Base-by-base conservation (phyloP, 2,888 invertebrate genomes). In the Seira musarum region DNA sequence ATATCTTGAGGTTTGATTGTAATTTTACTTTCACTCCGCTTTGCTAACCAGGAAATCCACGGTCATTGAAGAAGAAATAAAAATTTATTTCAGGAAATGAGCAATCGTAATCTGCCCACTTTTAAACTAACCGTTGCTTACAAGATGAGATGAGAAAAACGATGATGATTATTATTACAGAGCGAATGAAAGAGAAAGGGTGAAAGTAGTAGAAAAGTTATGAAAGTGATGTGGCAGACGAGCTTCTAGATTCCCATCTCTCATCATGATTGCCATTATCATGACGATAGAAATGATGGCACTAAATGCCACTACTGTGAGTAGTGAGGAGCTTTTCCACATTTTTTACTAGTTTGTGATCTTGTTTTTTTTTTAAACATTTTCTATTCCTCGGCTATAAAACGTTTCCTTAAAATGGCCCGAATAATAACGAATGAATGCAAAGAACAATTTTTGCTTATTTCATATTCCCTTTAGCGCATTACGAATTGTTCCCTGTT, bases 401-500 rank as follows among this genome's bases (percentile, higher is more conserved):
- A 53, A 53, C 53, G 53, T 53, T 53, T 53, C 17, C n/a, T 53
- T 8, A 53, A 53, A 53, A 17, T 53, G 17, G 15, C 53, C 3
- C 13, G 6, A 53, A 15, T 8, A 53, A 53, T 53, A 53, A 53
- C 17, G 53, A 53, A 53, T 53, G 53, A 53, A 53, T 53, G 53
- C 53, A 24, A 68, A 64, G 79, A 79, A 79, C 73, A 79, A 79
- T 73, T 68, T 53, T 68, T 25, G 73, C 49, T 73, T 5, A 73
- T 79, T 79, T 79, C 60, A 79, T 73, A 73, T 76, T 77, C 81
- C 77, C 81, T 76, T 76, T 76, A 81, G 81, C 77, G 67, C 79
- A 67, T 74, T 63, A 73, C 64, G 77, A 83, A 84, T 84, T 81
- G 80, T 78, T 84, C 83, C 82, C 80, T 40, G 67, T 71, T 82